phyloP scores from a whole-genome alignment of 2,888 invertebrate species.

The Sesia apiformis region DNA sequence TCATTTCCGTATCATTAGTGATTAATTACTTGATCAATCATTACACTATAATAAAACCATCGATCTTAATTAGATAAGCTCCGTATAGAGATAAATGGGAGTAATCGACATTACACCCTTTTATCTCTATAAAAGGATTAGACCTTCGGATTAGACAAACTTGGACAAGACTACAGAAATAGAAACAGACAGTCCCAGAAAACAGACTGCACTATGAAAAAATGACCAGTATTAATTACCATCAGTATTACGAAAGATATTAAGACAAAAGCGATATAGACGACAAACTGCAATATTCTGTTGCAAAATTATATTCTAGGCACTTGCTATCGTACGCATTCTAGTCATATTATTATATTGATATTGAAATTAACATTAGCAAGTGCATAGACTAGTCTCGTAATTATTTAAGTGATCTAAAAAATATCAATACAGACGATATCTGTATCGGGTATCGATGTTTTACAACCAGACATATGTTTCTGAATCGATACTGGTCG shows the following conservation, averaged over 20 bases:
- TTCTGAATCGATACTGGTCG: constrained; percentile 28
- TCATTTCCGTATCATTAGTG: constrained; percentile 18
- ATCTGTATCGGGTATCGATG: constrained; percentile 12
- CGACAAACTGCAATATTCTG: no score
- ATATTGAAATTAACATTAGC: constrained; percentile 11
- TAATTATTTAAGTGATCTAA: constrained; percentile 14
- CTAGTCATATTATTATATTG: constrained; percentile 12
- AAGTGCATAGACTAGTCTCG: constrained; percentile 18
- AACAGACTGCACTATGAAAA: no score
- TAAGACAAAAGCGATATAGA: no score
- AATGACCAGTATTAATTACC: no score
- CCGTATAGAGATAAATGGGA: neutral
- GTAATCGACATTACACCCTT: no score
- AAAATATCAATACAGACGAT: constrained; percentile 20
- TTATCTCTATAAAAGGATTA: no score
- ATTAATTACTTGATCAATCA: neutral
- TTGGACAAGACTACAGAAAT: no score
- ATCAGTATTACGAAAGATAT: no score
- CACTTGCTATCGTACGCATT: constrained; percentile 25
- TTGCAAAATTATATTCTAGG: no score
- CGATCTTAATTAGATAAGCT: neutral
- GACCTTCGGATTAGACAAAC: no score
- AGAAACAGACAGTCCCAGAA: no score
- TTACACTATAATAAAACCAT: neutral
- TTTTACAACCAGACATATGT: constrained; percentile 21